Evolutionary conservation across 2,797 vertebrate species (phyloP).

Genomic region (Danio albolineatus): DNA sequence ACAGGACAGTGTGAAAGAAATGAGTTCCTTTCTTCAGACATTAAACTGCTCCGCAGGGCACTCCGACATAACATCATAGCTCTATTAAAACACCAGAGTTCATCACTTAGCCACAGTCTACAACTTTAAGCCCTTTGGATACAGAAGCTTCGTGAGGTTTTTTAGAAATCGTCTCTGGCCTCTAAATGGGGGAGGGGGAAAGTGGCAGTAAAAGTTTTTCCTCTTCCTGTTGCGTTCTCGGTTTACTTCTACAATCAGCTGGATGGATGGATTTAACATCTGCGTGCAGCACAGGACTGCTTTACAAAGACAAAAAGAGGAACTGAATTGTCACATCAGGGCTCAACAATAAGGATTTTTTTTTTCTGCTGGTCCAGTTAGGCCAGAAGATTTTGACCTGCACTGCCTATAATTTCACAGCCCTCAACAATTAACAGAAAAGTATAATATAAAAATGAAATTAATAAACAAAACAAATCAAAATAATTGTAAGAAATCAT

Average conservation of each 20-base stretch:
- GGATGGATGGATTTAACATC: conserved; percentile 33
- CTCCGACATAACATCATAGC: background rate
- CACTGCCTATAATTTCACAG: background rate
- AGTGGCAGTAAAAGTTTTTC: conserved; percentile 31
- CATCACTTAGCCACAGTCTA: conserved; percentile 36
- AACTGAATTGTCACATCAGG: background rate
- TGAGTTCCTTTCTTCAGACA: conserved; percentile 34
- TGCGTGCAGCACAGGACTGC: conserved; percentile 8
- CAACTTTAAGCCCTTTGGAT: conserved; percentile 33
- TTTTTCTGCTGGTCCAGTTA: background rate
- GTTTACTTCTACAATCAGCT: conserved; percentile 37
- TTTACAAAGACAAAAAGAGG: background rate
- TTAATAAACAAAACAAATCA: background rate
- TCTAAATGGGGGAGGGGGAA: conserved; percentile 9
- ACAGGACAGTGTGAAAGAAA: conserved; percentile 38
- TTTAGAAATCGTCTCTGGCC: conserved; percentile 9
- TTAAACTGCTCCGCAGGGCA: conserved; percentile 44
- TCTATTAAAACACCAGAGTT: conserved; percentile 46
- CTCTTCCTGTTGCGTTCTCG: conserved; percentile 28
- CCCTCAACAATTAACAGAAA: background rate
- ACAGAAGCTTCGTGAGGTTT: conserved; percentile 29
- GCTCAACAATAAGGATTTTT: background rate
- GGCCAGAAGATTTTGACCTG: background rate
- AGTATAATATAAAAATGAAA: accelerated
- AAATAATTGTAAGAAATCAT: no score